These are phyloP conservation scores for Aphelenchoides bicaudatus DNA, from an alignment of 2,888 invertebrate species.

Conservation along the genomic window DNA sequence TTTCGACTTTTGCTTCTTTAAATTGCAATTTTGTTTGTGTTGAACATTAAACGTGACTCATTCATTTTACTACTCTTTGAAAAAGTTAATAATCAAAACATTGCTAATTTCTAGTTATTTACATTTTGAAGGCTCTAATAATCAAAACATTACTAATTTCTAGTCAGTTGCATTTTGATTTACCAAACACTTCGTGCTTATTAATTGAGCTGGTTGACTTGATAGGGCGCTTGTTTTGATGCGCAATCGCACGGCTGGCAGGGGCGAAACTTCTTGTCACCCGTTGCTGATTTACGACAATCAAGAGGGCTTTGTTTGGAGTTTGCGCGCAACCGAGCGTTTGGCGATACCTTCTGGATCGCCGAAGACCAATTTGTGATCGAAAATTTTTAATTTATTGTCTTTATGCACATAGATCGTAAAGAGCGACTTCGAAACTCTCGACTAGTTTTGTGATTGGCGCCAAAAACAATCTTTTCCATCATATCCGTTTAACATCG, in stretches of 20 bases:
- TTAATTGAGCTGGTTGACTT: background rate
- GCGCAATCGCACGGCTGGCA: background rate
- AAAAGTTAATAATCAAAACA: background rate
- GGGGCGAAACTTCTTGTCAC: background rate
- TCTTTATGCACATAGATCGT: constrained; percentile 1
- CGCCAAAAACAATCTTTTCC: too few species aligned
- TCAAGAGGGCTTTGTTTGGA: background rate
- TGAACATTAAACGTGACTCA: constrained; percentile 2
- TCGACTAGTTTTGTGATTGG: too few species aligned
- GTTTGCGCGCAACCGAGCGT: too few species aligned
- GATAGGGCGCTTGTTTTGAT: background rate
- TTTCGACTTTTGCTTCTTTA: background rate
- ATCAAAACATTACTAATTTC: background rate
- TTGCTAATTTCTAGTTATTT: background rate
- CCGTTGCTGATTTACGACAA: background rate
- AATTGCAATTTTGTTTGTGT: constrained; percentile 15
- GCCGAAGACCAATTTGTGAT: too few species aligned
- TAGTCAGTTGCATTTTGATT: background rate
- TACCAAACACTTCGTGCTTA: too few species aligned
- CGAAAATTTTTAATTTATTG: constrained; percentile 3
- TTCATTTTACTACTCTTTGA: background rate
- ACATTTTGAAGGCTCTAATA: background rate
- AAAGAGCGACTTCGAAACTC: too few species aligned
- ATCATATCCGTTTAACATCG: too few species aligned
- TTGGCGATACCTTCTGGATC: background rate